Evolutionary conservation across 2,113 vertebrate genomes (phyloP).

Genomic region (Nothobranchius kuhntae): DNA sequence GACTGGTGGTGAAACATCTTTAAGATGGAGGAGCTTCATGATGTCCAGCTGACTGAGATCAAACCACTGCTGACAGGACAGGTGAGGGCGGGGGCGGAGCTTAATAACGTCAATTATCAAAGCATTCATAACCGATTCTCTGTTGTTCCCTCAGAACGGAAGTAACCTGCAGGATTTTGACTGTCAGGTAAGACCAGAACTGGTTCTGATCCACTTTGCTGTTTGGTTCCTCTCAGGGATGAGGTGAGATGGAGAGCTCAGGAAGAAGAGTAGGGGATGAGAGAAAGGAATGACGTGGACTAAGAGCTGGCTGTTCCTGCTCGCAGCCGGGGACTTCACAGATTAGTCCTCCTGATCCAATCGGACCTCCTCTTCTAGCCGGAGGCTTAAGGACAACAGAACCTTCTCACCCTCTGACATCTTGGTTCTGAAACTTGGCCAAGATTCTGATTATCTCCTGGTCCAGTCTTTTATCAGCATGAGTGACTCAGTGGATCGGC

Average conservation of each 20-base stretch:
- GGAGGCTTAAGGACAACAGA: slow-evolving; percentile 12
- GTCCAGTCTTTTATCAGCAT: slow-evolving; percentile 50
- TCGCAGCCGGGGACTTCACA: slow-evolving; percentile 30
- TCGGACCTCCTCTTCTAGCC: not conserved
- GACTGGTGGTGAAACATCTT: slow-evolving; percentile 31
- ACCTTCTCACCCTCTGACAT: not conserved
- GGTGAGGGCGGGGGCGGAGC: slow-evolving; percentile 75
- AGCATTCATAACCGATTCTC: not conserved
- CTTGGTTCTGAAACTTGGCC: too few relatives aligned
- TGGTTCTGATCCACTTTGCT: too few relatives aligned
- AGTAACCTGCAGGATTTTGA: slow-evolving; percentile 95
- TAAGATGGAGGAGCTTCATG: slow-evolving; percentile 93
- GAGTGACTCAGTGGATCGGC: slow-evolving; percentile 63
- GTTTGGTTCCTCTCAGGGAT: not conserved
- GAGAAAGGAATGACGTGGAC: not conserved
- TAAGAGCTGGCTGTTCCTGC: slow-evolving; percentile 15
- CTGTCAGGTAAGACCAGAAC: slow-evolving; percentile 87
- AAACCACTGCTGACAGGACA: slow-evolving; percentile 93
- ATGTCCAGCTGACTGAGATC: slow-evolving; percentile 95
- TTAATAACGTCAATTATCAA: not conserved
- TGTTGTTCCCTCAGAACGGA: slow-evolving; percentile 81
- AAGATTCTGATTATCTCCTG: not conserved
- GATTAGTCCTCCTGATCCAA: slow-evolving; percentile 40
- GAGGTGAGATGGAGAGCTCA: not conserved
- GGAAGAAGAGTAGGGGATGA: not conserved